phyloP scores from a whole-genome alignment of 92 coral and sea anemone genomes.

The Diadumene lineata region DNA sequence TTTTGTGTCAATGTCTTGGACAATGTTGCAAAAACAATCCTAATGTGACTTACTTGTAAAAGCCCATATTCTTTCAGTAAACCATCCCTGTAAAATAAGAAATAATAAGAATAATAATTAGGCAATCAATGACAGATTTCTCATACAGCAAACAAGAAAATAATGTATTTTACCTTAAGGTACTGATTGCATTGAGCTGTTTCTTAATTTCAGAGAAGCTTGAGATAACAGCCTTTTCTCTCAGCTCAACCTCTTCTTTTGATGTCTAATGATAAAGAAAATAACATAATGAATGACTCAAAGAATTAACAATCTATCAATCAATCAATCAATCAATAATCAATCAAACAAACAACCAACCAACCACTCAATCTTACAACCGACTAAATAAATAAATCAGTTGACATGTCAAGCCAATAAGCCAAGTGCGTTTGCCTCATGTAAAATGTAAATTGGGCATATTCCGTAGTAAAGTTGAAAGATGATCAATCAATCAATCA shows the following conservation, averaged over 20 bases:
- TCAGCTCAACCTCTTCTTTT: not conserved
- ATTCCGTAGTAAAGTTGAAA: not conserved
- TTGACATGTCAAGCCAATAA: too few relatives aligned
- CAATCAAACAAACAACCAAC: too few relatives aligned
- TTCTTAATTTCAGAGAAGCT: not conserved
- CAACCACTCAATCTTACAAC: not conserved
- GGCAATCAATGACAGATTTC: not conserved
- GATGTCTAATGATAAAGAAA: not conserved
- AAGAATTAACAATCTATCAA: not conserved
- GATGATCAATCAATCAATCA: too few relatives aligned
- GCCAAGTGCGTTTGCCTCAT: too few relatives aligned
- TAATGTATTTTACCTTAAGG: not conserved
- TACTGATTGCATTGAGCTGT: not conserved
- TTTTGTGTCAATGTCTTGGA: too few relatives aligned
- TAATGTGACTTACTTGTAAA: constrained; percentile 35
- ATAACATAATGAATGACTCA: not conserved
- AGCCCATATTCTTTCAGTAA: constrained; percentile 2
- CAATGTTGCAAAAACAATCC: too few relatives aligned
- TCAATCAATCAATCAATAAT: too few relatives aligned
- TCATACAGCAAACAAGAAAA: not conserved
- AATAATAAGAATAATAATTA: not conserved
- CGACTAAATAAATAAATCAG: too few relatives aligned
- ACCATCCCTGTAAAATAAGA: not conserved
- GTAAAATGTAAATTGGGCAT: not conserved
- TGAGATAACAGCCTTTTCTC: not conserved